Evolutionary conservation across 1,140 invertebrate genomes (phyloP).

Genomic region (Adoxophyes honmai): DNA sequence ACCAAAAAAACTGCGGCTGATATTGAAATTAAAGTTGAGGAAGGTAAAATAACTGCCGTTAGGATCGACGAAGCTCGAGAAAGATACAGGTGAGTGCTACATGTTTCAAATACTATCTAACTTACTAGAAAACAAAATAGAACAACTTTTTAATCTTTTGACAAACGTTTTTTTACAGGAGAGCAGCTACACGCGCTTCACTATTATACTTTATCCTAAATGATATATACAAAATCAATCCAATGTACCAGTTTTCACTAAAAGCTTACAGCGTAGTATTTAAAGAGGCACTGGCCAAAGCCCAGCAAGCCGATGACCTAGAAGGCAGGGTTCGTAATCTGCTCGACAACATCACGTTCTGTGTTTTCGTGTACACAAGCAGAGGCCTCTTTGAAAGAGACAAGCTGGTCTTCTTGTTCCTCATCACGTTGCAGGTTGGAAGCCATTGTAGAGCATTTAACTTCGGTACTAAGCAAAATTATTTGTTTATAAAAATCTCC

Average conservation of each 20-base stretch:
- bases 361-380: constrained; percentile 91
- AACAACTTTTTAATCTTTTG: too few species aligned
- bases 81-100: constrained; percentile 81
- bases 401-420: constrained; percentile 93
- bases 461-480: too few species aligned
- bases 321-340: constrained; percentile 86
- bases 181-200: constrained; percentile 90
- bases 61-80: constrained; percentile 95
- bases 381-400: constrained; percentile 95
- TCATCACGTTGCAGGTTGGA: constrained; percentile 89
- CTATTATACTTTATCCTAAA: constrained; percentile 96
- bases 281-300: constrained; percentile 88
- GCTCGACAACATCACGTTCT: constrained; percentile 92
- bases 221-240: constrained; percentile 95
- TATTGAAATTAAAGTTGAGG: constrained; percentile 90
- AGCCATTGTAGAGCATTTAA: too few species aligned
- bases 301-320: constrained; percentile 83
- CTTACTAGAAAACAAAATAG: too few species aligned
- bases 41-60: constrained; percentile 90
- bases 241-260: constrained; percentile 97
- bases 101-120: too few species aligned
- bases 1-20: constrained; percentile 95
- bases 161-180: constrained; percentile 72
- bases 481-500: too few species aligned
- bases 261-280: constrained; percentile 97